Evolutionary conservation across 2,888 invertebrate species (phyloP).

Genomic region (Parascotia fuliginaria): DNA sequence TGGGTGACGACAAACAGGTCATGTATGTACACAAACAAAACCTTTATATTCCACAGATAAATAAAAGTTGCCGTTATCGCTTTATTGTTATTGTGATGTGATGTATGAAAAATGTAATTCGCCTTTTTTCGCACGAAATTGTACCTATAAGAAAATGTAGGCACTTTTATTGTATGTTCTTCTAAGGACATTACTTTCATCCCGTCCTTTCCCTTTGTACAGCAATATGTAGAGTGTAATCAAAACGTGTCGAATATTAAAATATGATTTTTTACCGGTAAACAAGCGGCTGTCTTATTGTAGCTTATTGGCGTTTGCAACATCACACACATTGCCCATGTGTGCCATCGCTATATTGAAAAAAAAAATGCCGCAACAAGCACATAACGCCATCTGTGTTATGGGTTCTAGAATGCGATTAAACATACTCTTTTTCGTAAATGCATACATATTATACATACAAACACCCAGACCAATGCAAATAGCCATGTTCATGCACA

Average conservation of each 20-base stretch:
- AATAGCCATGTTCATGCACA: too few species aligned
- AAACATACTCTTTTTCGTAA: too few species aligned
- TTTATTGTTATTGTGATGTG: slow-evolving; percentile 50
- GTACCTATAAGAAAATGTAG: slow-evolving; percentile 47
- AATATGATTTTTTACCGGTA: too few species aligned
- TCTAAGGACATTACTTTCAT: slow-evolving; percentile 27
- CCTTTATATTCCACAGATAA: slow-evolving; percentile 31
- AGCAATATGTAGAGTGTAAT: slow-evolving; percentile 7
- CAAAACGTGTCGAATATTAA: slow-evolving; percentile 15
- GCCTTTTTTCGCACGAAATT: slow-evolving; percentile 38
- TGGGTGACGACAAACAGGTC: slow-evolving; percentile 32
- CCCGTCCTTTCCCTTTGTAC: slow-evolving; percentile 14
- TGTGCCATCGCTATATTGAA: too few species aligned
- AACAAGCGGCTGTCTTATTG: too few species aligned
- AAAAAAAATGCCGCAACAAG: too few species aligned
- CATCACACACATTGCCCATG: too few species aligned
- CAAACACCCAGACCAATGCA: too few species aligned
- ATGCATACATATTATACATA: too few species aligned
- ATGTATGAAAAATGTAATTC: slow-evolving; percentile 49
- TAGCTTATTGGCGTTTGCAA: too few species aligned
- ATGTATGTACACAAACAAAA: slow-evolving; percentile 24
- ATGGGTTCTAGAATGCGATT: too few species aligned
- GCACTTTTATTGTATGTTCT: slow-evolving; percentile 41
- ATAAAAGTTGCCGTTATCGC: slow-evolving; percentile 44
- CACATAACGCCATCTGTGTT: too few species aligned